phyloP scores from a whole-genome alignment of 2,888 invertebrate species.

The Parnassius apollo region DNA sequence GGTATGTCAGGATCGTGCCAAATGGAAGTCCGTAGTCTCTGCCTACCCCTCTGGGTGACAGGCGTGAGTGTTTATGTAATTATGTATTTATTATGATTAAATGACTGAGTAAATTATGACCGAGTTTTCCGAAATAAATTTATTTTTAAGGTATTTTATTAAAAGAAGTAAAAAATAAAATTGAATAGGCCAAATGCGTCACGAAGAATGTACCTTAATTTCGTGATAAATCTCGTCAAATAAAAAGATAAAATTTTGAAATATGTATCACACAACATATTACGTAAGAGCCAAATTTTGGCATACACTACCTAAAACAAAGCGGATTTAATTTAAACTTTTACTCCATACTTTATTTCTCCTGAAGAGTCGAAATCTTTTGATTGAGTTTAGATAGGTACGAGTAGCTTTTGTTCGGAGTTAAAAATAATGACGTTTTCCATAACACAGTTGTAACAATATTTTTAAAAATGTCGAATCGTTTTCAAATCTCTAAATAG shows the following conservation, averaged over 20 bases:
- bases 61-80: too few relatives aligned
- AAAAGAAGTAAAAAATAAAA: too few relatives aligned
- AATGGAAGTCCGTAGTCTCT: too few relatives aligned
- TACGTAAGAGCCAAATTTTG: constrained; percentile 24
- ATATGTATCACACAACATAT: constrained; percentile 16
- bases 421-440: constrained; percentile 25
- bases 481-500: too few relatives aligned
- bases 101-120: too few relatives aligned
- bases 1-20: too few relatives aligned
- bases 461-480: not conserved
- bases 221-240: constrained; percentile 12
- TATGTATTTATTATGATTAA: too few relatives aligned
- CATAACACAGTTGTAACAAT: not conserved
- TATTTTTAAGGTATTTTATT: too few relatives aligned
- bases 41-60: too few relatives aligned
- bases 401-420: constrained; percentile 25
- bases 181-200: too few relatives aligned
- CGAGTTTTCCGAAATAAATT: too few relatives aligned
- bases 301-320: constrained; percentile 21
- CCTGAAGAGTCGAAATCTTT: constrained; percentile 30
- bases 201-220: not conserved
- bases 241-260: constrained; percentile 12
- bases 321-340: constrained; percentile 30
- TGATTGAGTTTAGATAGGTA: constrained; percentile 28
- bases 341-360: constrained; percentile 27